Percentiles rank a stretch among this genome's conserved stretches.
Conservation (phyloP, 2,113 vertebrate genomes). For the Azemiops feae region DNA sequence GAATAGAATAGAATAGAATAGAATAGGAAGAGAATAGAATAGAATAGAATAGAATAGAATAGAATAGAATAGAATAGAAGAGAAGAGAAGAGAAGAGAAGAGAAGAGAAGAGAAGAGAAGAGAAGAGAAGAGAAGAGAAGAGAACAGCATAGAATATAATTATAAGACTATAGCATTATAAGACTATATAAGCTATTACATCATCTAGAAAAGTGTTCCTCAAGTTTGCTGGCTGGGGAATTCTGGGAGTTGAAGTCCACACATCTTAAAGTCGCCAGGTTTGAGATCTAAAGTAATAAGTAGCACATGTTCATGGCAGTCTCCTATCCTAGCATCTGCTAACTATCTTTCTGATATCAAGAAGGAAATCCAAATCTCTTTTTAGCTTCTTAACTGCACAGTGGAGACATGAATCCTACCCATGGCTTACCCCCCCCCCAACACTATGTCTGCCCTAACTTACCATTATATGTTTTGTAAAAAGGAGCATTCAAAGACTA, state of each 20-base stretch:
- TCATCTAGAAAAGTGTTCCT: conserved; percentile 8
- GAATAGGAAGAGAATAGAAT: too few species aligned
- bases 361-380: conserved; percentile 11
- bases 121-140: too few species aligned
- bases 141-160: too few species aligned
- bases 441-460: conserved; percentile 14
- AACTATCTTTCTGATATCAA: conserved; percentile 36
- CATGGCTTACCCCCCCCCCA: fast-evolving
- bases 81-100: too few species aligned
- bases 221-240: background rate
- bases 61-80: too few species aligned
- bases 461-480: conserved; percentile 27
- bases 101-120: too few species aligned
- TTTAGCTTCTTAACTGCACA: conserved; percentile 41
- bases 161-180: too few species aligned
- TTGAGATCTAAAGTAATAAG: conserved; percentile 29
- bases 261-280: background rate
- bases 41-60: too few species aligned
- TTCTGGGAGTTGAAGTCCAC: background rate
- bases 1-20: too few species aligned
- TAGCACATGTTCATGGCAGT: conserved; percentile 21
- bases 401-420: conserved; percentile 23
- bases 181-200: conserved; percentile 26
- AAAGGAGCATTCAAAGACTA: conserved; percentile 45
- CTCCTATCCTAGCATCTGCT: conserved; percentile 42